Base-by-base conservation (phyloP, 2,888 invertebrate species). In the Cinara cedri region DNA sequence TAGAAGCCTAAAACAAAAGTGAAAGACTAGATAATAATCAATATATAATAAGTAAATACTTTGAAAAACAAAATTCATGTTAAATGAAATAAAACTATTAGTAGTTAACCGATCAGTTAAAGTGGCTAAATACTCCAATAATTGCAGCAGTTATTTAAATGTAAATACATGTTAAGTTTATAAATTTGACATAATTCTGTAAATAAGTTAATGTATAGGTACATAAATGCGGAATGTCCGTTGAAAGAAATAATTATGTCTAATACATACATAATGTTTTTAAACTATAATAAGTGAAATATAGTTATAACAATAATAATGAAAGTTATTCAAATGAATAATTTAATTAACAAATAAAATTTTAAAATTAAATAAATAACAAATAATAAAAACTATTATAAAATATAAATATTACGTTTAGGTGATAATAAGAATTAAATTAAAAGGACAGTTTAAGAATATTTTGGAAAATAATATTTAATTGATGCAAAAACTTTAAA, bases 221-320 rank as follows among this genome's bases (percentile, higher is more conserved):
- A 75, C 24, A 74, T 70, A 78, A 70, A 70, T 70, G 78, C 78
- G 78, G 78, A 68, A 78, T 78, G 78, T 78, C 78, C 78, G 78
- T 78, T 75, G 57, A 70, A 78, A 70, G n/a, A 65, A 74, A 44
- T 66, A 66, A 68, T 76, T 57, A 76, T 66, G 34, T 70, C 57
- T 78, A 68, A 60, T 16, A 70, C 46, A 57, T 70, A 68, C 42
- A 75, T 26, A 24, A 72, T 21, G 11, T n/a, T 76, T 68, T 60
- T 62, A 70, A 70, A 60, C 68, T 70, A 70, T 78, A 63, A 72
- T 46, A 68, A 57, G 44, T 75, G 60, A 66, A 68, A 60, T 78
- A 78, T 21, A 49, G 49, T 63, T 34, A 49, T 60, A 70, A 78
- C 55, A 78, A 66, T 78, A 46, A 68, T 49, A 34, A 68, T 46